Evolutionary conservation across 2,888 invertebrate genomes (phyloP).

Genomic region (Dicycla oo): DNA sequence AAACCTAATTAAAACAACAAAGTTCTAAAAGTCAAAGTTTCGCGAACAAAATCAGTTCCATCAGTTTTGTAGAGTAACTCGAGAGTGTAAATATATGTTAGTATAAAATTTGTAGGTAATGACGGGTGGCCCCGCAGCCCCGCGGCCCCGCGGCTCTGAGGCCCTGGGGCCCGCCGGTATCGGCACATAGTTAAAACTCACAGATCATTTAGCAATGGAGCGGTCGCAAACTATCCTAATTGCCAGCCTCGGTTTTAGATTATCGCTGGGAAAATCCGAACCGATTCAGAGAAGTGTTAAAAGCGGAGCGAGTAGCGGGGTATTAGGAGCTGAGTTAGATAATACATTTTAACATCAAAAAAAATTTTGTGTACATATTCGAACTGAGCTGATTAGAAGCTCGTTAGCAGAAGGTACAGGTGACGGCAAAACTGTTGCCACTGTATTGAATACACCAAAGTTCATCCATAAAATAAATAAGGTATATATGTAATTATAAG

Average conservation of each 20-base stretch:
- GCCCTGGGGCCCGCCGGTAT: constrained; percentile 47
- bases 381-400: too few species aligned
- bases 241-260: constrained; percentile 80
- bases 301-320: constrained; percentile 49
- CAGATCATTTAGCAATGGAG: constrained; percentile 84
- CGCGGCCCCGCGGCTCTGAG: too few species aligned
- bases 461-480: not conserved
- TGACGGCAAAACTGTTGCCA: not conserved
- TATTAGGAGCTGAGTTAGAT: not conserved
- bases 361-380: too few species aligned
- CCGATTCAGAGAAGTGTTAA: constrained; percentile 18
- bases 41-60: constrained; percentile 46
- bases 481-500: too few species aligned
- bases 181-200: constrained; percentile 71
- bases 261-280: constrained; percentile 73
- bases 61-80: constrained; percentile 22
- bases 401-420: not conserved
- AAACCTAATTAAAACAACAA: constrained; percentile 51
- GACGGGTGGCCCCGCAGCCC: constrained; percentile 30
- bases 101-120: constrained; percentile 53
- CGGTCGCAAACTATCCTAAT: constrained; percentile 85
- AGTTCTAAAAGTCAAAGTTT: constrained; percentile 44
- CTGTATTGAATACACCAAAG: not conserved
- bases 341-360: not conserved
- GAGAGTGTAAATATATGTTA: constrained; percentile 43